Evolutionary conservation across 2,888 invertebrate genomes (phyloP).

Genomic region (Pristionchus mayeri): DNA sequence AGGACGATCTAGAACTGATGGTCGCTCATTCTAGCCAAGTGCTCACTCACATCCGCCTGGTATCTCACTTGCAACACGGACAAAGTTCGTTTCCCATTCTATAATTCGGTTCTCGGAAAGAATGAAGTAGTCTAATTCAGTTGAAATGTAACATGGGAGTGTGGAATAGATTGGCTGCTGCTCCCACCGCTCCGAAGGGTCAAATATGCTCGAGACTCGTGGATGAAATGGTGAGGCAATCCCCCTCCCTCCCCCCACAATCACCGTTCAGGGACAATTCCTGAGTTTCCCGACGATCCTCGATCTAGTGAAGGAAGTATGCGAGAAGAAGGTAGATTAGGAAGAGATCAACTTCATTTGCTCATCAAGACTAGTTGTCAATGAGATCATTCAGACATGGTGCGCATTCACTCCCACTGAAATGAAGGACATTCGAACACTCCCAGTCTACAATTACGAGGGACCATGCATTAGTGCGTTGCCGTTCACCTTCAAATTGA

Average conservation of each 20-base stretch:
- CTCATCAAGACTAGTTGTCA: neutral
- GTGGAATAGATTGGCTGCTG: slow-evolving; percentile 47
- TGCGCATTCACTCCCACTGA: slow-evolving; percentile 32
- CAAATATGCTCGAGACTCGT: slow-evolving; percentile 49
- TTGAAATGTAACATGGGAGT: slow-evolving; percentile 45
- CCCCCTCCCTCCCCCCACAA: neutral
- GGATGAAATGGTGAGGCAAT: slow-evolving; percentile 19
- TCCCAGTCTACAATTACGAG: slow-evolving; percentile 51
- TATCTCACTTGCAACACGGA: slow-evolving; percentile 39
- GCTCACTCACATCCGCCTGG: slow-evolving; percentile 50
- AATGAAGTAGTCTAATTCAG: neutral
- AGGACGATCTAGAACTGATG: neutral
- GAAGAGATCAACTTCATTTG: neutral
- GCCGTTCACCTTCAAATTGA: neutral
- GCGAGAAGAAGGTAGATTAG: slow-evolving; percentile 51
- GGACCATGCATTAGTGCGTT: slow-evolving; percentile 48
- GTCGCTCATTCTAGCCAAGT: slow-evolving; percentile 44
- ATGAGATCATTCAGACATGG: slow-evolving; percentile 35
- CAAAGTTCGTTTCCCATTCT: neutral
- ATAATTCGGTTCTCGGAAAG: neutral
- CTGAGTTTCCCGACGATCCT: slow-evolving; percentile 46
- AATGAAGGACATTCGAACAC: slow-evolving; percentile 41
- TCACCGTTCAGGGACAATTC: slow-evolving; percentile 33
- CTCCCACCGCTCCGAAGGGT: slow-evolving; percentile 44
- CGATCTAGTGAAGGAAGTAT: slow-evolving; percentile 49